These are phyloP conservation scores for Pipistrellus kuhlii DNA, from an alignment of 2,797 vertebrate species.

Conservation along the genomic window DNA sequence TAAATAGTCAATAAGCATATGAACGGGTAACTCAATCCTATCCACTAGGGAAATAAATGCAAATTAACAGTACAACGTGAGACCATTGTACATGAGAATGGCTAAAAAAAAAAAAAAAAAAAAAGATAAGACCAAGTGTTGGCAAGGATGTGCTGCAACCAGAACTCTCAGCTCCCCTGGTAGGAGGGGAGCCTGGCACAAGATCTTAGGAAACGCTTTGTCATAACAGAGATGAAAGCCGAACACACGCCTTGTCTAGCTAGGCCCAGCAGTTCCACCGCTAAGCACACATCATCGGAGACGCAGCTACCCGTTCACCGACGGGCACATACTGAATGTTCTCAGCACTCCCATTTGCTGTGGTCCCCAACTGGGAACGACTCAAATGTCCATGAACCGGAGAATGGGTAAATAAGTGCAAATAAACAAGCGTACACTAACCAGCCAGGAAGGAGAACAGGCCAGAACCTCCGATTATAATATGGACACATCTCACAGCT, in stretches of 20 bases:
- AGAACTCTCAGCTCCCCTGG: background rate
- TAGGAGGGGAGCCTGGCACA: background rate
- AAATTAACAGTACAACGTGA: background rate
- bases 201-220: background rate
- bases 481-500: background rate
- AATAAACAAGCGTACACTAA: background rate
- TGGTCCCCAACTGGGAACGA: background rate
- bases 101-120: background rate
- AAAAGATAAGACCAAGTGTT: background rate
- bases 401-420: background rate
- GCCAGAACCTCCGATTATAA: background rate
- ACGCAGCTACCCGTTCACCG: background rate
- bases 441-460: background rate
- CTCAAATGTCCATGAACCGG: background rate
- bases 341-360: background rate
- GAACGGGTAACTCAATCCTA: background rate
- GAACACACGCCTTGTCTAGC: fast-evolving
- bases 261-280: background rate
- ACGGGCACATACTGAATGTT: fast-evolving
- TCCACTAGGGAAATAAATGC: background rate
- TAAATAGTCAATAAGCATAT: background rate
- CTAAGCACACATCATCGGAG: background rate
- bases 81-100: background rate
- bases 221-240: background rate
- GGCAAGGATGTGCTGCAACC: background rate